Conservation (phyloP, 92 coral and sea anemone species). For the Parazoanthus darwini region DNA sequence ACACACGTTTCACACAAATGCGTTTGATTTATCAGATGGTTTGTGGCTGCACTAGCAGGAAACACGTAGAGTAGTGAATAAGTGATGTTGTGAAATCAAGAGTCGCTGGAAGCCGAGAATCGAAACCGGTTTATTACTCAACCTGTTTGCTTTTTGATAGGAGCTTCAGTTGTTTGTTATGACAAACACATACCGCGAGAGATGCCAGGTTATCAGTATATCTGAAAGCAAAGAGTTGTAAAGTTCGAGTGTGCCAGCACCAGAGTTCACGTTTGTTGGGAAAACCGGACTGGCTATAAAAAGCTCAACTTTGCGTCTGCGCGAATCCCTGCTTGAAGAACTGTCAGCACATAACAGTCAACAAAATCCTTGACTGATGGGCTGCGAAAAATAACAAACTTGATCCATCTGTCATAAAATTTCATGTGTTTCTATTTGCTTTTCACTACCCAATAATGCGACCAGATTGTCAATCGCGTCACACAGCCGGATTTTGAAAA, state of each 20-base stretch:
- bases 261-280: neutral
- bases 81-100: neutral
- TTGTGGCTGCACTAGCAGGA: slow-evolving; percentile 11
- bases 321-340: neutral
- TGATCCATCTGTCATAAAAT: slow-evolving; percentile 6
- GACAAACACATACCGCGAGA: slow-evolving; percentile 10
- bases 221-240: slow-evolving; percentile 1
- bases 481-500: neutral
- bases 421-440: neutral
- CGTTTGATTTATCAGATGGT: slow-evolving; percentile 15
- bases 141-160: neutral
- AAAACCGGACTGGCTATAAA: neutral
- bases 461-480: neutral
- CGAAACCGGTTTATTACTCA: neutral
- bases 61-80: neutral
- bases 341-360: slow-evolving; percentile 4
- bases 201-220: neutral
- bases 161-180: neutral
- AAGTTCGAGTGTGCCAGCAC: neutral
- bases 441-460: neutral
- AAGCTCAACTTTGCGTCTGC: neutral
- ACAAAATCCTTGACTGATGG: slow-evolving; percentile 19
- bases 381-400: slow-evolving; percentile 21
- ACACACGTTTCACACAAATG: slow-evolving; percentile 41
- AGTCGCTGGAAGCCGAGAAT: neutral